A percentile compares a stretch with the other conserved stretches of the same genome.
These are phyloP conservation scores for Nasonovia ribisnigri DNA, from an alignment of 2,888 invertebrate genomes.

Conservation along the genomic window DNA sequence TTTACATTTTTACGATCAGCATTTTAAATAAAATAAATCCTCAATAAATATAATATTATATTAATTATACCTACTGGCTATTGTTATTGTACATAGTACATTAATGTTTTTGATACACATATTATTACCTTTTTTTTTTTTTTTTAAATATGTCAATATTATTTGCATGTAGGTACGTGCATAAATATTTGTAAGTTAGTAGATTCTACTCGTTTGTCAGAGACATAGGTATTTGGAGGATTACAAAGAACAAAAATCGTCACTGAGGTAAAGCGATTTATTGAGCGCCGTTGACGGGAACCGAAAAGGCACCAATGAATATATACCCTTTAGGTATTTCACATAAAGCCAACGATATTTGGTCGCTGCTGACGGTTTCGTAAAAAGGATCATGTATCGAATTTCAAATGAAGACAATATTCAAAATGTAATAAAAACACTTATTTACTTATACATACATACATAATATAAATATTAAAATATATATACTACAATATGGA, in stretches of 20 bases:
- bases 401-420: conserved; percentile 25
- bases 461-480: conserved; percentile 5
- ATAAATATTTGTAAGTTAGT: not conserved
- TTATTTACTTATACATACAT: not conserved
- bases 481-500: not conserved
- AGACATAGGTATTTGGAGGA: not conserved
- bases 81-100: not conserved
- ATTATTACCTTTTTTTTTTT: not conserved
- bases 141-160: not conserved
- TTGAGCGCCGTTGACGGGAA: not conserved
- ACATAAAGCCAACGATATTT: conserved; percentile 31
- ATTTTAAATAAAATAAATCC: not conserved
- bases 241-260: not conserved
- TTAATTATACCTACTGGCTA: not conserved
- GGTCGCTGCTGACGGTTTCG: not conserved
- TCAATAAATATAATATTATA: not conserved
- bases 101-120: not conserved
- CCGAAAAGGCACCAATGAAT: conserved; percentile 6
- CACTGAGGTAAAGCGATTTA: not conserved
- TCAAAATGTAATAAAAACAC: not conserved
- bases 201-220: not conserved
- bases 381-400: conserved; percentile 21
- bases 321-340: not conserved
- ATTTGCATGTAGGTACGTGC: not conserved
- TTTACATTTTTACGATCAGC: not conserved